Evolutionary conservation across 2,113 vertebrate genomes (phyloP).

Genomic region (Otolemur garnettii): DNA sequence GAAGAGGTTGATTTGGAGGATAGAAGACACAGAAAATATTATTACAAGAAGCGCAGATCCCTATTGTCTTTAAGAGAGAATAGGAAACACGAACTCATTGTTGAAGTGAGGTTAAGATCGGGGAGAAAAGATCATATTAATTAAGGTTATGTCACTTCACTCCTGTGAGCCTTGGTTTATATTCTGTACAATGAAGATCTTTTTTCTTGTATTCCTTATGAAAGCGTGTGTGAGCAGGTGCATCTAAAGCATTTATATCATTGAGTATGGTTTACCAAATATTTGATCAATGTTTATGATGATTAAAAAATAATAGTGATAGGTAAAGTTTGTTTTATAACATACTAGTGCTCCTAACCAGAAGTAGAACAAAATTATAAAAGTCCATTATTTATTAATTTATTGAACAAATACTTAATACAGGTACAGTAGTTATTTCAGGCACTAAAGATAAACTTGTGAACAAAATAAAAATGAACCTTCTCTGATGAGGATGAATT

Average conservation of each 20-base stretch:
- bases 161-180: background rate
- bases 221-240: background rate
- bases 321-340: slow-evolving; percentile 20
- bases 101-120: background rate
- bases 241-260: background rate
- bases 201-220: background rate
- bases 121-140: background rate
- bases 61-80: background rate
- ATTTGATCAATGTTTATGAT: background rate
- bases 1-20: background rate
- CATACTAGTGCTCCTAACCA: background rate
- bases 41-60: background rate
- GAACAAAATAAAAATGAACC: background rate
- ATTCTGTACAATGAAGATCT: background rate
- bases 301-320: background rate
- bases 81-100: background rate
- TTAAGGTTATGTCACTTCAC: background rate
- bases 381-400: background rate
- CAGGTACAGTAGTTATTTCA: background rate
- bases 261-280: background rate
- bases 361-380: background rate
- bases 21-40: background rate
- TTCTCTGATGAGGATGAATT: background rate
- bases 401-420: slow-evolving; percentile 3
- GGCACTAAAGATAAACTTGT: background rate